These are phyloP conservation scores for Oncorhynchus nerka DNA, from an alignment of 2,113 vertebrate genomes.

Conservation along the genomic window DNA sequence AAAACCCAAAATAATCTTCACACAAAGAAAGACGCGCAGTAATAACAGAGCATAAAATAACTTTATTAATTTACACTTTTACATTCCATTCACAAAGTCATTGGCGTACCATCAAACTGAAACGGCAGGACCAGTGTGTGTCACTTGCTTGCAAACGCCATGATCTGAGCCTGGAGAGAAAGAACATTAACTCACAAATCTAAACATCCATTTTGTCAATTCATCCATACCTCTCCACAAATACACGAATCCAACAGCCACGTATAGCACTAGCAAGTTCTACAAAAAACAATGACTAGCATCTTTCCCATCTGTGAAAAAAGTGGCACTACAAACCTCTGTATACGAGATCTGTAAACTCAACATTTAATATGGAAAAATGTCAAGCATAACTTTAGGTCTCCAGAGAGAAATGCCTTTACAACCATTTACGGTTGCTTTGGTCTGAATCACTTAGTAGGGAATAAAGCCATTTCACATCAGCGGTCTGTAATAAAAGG, in stretches of 20 bases:
- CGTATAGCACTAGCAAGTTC: neutral
- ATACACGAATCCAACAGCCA: too few species aligned
- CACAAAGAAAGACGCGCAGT: too few species aligned
- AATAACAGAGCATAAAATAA: conserved; percentile 53
- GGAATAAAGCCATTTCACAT: conserved; percentile 73
- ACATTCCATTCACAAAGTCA: conserved; percentile 42
- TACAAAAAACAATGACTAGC: too few species aligned
- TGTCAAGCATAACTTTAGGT: conserved; percentile 31
- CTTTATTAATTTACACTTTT: conserved; percentile 62
- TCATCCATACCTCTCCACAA: neutral
- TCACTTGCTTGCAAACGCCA: conserved; percentile 95
- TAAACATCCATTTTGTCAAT: neutral
- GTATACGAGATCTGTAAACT: conserved; percentile 40
- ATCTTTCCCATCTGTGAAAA: neutral
- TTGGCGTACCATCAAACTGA: conserved; percentile 15
- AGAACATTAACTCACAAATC: conserved; percentile 5
- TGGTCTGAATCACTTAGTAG: conserved; percentile 37
- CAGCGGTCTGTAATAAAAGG: conserved; percentile 54
- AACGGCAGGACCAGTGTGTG: neutral
- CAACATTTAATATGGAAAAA: conserved; percentile 50
- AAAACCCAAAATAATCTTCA: too few species aligned
- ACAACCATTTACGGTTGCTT: conserved; percentile 27
- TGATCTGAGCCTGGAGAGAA: conserved; percentile 87
- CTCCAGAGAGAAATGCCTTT: conserved; percentile 48
- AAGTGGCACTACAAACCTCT: conserved; percentile 15